Evolutionary conservation across 2,113 vertebrate species (phyloP).

Genomic region (Colius striatus): DNA sequence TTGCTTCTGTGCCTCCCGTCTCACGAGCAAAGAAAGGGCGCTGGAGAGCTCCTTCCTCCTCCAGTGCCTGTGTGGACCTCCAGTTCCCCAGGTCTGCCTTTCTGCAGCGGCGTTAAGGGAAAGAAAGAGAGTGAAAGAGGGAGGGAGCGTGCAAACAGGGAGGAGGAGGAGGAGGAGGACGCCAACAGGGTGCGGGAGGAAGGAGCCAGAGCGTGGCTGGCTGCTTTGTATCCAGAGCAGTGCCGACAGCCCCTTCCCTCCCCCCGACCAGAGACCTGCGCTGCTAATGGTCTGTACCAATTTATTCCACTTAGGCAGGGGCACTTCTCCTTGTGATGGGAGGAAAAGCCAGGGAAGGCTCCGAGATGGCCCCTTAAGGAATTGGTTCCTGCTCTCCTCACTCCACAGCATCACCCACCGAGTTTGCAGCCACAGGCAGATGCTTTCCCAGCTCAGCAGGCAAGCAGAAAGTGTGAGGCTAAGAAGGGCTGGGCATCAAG

Average conservation of each 20-base stretch:
- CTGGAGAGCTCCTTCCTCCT: conserved; percentile 63
- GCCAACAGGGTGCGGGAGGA: conserved; percentile 30
- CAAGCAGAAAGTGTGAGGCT: neutral
- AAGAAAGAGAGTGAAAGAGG: conserved; percentile 24
- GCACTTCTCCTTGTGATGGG: conserved; percentile 22
- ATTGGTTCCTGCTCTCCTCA: conserved; percentile 40
- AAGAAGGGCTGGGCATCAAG: neutral
- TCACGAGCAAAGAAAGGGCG: neutral
- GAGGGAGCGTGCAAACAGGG: conserved; percentile 2
- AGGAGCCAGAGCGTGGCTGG: conserved; percentile 75
- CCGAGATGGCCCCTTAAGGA: conserved; percentile 6
- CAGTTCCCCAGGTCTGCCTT: conserved; percentile 17
- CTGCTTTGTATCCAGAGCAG: conserved; percentile 83
- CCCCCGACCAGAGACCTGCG: conserved; percentile 72
- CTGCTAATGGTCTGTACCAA: conserved; percentile 89
- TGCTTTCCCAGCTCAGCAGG: neutral
- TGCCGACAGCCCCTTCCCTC: conserved; percentile 75
- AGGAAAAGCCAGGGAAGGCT: neutral
- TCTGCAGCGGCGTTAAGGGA: conserved; percentile 31
- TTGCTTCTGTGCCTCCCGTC: neutral
- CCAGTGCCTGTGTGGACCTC: neutral
- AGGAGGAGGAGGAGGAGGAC: conserved; percentile 9
- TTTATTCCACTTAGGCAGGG: conserved; percentile 82
- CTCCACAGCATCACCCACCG: neutral
- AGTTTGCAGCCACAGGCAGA: neutral